phyloP scores from a whole-genome alignment of 2,797 vertebrate genomes.

The Streptopelia turtur region DNA sequence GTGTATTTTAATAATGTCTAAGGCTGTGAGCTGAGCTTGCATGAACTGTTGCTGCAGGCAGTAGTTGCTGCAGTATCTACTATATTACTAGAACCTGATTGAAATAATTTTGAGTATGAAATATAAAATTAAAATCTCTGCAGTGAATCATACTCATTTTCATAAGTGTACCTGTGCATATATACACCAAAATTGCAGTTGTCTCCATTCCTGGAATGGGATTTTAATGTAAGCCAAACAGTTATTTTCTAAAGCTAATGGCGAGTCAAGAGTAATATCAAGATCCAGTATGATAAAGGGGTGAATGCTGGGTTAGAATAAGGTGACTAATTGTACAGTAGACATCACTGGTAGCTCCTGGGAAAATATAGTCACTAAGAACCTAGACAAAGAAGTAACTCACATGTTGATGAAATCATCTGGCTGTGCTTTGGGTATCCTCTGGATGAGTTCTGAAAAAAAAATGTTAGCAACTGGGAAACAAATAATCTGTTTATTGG shows the following conservation, averaged over 20 bases:
- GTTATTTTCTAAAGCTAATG: background rate
- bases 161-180: background rate
- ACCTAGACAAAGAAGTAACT: background rate
- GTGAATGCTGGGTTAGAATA: background rate
- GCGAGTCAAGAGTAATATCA: background rate
- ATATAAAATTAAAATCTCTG: background rate
- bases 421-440: background rate
- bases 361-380: background rate
- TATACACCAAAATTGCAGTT: background rate
- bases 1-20: background rate
- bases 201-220: background rate
- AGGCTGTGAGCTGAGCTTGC: background rate
- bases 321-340: background rate
- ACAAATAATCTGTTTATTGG: background rate
- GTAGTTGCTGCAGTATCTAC: background rate
- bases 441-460: background rate
- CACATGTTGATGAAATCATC: background rate
- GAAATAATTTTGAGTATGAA: slow-evolving; percentile 1
- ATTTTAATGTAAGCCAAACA: background rate
- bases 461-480: background rate
- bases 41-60: background rate
- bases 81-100: background rate
- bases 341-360: background rate
- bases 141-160: background rate
- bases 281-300: background rate